These are phyloP conservation scores for Volucella zonaria DNA, from an alignment of 2,888 invertebrate genomes.

Conservation along the genomic window DNA sequence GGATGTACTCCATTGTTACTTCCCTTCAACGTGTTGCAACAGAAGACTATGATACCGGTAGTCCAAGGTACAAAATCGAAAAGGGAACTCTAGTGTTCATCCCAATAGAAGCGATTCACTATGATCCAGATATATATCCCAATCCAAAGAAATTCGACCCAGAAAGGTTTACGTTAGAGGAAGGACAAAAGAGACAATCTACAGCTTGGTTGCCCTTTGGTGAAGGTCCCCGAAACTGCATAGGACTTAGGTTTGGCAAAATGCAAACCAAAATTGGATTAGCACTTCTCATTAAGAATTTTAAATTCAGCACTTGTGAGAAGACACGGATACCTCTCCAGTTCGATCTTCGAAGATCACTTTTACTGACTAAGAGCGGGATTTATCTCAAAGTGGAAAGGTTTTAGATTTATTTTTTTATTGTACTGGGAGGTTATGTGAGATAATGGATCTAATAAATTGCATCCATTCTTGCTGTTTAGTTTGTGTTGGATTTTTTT, in stretches of 20 bases:
- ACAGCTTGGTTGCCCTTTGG: slow-evolving; percentile 68
- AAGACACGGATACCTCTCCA: no score
- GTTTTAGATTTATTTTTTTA: no score
- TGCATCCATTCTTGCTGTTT: no score
- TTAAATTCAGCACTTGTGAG: no score
- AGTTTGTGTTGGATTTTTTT: no score
- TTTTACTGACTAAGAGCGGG: no score
- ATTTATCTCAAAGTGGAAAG: no score
- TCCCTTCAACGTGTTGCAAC: not conserved
- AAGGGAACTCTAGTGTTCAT: slow-evolving; percentile 84
- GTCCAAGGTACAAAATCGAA: slow-evolving; percentile 82
- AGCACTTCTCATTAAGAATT: not conserved
- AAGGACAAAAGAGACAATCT: no score
- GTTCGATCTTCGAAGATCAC: no score
- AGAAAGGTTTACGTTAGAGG: slow-evolving; percentile 82
- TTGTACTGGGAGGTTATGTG: no score
- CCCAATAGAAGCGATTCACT: no score
- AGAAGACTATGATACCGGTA: slow-evolving; percentile 1
- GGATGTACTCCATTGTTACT: not conserved
- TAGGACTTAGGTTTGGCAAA: slow-evolving; percentile 74
- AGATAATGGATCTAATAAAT: no score
- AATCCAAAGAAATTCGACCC: slow-evolving; percentile 85
- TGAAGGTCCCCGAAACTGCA: slow-evolving; percentile 64
- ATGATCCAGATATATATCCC: slow-evolving; percentile 83
- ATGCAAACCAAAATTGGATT: slow-evolving; percentile 73